Percentiles rank a stretch among this genome's conserved stretches.
Evolutionary conservation across 2,797 vertebrate genomes (phyloP).

Genomic region (Scolopax bukidnonensis): DNA sequence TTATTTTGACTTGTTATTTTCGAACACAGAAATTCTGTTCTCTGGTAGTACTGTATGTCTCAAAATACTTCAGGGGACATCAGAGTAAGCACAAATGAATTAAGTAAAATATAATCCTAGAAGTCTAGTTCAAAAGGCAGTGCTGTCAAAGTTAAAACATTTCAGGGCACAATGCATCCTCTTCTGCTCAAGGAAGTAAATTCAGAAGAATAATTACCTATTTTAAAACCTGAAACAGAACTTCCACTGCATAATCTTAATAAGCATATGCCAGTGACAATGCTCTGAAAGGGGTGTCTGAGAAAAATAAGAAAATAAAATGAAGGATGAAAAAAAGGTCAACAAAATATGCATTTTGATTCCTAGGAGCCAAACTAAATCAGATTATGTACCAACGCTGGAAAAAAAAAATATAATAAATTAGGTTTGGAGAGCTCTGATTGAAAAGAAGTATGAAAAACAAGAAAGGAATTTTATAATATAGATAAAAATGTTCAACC

Average conservation of each 20-base stretch:
- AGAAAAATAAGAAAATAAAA: background rate
- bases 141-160: background rate
- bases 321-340: background rate
- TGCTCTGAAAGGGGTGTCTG: background rate
- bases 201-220: background rate
- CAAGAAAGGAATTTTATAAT: slow-evolving; percentile 1
- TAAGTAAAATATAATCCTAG: background rate
- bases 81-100: background rate
- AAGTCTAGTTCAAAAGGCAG: background rate
- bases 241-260: background rate
- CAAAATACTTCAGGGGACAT: background rate
- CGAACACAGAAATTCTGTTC: background rate
- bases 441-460: background rate
- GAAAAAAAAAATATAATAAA: background rate
- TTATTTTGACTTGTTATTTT: background rate
- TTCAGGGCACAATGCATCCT: background rate
- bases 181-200: background rate
- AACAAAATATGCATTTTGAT: background rate
- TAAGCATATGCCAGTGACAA: background rate
- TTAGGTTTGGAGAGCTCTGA: background rate
- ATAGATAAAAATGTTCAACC: background rate
- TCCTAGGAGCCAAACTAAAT: background rate
- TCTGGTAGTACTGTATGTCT: background rate
- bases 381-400: background rate
- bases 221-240: background rate